Conservation (phyloP, 2,888 invertebrate genomes). For the Chrysodeixis includens region DNA sequence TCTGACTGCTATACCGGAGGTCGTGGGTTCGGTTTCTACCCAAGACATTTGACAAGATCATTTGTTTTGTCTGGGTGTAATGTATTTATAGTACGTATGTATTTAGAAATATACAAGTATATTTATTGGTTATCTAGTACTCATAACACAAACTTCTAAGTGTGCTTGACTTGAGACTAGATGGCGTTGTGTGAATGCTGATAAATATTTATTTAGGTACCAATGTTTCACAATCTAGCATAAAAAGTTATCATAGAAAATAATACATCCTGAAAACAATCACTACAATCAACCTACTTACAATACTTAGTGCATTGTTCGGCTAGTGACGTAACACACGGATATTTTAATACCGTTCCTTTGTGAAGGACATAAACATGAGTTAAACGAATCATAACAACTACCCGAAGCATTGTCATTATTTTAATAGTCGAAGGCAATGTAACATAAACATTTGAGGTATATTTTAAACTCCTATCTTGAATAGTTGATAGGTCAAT, state of each 20-base stretch:
- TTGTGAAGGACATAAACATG: constrained; percentile 3
- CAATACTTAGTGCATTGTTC: constrained; percentile 1
- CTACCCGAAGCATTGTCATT: background rate
- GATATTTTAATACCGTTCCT: constrained; percentile 1
- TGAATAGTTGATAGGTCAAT: background rate
- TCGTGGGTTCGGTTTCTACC: no score
- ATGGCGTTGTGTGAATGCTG: no score
- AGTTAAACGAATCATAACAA: background rate
- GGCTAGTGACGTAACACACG: background rate
- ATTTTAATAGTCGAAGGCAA: background rate
- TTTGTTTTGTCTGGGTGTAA: no score
- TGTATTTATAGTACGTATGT: no score
- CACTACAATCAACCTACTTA: background rate
- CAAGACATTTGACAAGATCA: no score
- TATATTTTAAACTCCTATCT: background rate
- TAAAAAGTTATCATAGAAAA: background rate
- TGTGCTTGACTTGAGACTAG: no score
- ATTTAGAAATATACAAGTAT: no score
- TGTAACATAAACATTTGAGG: background rate
- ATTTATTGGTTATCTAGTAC: no score
- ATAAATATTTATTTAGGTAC: no score
- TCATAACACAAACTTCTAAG: no score
- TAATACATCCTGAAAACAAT: background rate
- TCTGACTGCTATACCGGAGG: no score
- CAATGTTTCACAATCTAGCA: no score